Evolutionary conservation across 2,797 vertebrate genomes (phyloP), one percentile per base, ranked within the genome.

Genomic region (Vireo griseus): DNA sequence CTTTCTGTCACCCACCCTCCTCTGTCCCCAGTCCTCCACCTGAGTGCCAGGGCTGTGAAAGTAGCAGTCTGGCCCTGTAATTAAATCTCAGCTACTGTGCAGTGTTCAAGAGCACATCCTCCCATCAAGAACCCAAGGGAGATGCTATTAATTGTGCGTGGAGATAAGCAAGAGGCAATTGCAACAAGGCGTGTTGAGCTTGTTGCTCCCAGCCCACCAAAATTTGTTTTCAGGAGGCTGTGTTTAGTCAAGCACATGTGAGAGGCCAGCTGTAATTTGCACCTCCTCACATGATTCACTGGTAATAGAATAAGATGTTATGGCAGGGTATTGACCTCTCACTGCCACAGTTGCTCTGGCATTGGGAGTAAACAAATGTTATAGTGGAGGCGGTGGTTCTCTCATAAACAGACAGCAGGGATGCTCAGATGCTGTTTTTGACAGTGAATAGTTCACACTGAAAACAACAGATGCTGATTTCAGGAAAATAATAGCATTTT

Each of bases 381-480:
- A 71, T 47, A 0, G 4, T 67, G 78, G 86, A 66, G 92, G 85
- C 0, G 24, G 87, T 17, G 61, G 72, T 88, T 68, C 45, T 86
- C 71, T 51, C 55, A 28, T 76, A 86, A 83, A 83, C 68, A 72
- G n/a, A 54, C 85, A 92, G 83, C 79, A 45, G 86, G 80, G 88
- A 63, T 73, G 80, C 80, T 95, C 3, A 4, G 71, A 52, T 81
- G 90, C 74, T 92, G 74, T 28, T 91, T 91, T 77, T 94, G 86
- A 91, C 85, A 91, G 29, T 44, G 87, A 92, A 89, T 78, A 72
- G 75, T 92, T 91, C 73, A 62, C 51, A 16, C 75, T 86, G 91
- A 93, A 95, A 94, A 91, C 76, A 96, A 93, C 94, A 96, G 96
- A 95, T 96, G 94, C 81, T 86, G 93, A 92, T 96, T 95, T 95